These are phyloP conservation scores for Elymnias hypermnestra DNA, from an alignment of 1,140 invertebrate genomes.

Conservation along the genomic window DNA sequence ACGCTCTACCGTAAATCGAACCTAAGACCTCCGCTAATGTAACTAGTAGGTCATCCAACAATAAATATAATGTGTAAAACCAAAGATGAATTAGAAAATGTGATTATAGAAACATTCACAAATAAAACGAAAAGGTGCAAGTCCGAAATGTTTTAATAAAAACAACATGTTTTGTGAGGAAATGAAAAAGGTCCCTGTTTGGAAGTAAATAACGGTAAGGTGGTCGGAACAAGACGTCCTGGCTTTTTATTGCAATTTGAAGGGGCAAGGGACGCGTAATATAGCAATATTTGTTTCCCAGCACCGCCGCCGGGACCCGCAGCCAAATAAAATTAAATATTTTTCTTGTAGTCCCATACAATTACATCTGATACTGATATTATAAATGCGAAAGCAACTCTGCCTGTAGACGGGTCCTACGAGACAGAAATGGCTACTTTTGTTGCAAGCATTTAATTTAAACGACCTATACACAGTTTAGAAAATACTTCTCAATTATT, in stretches of 20 bases:
- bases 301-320: conserved; percentile 2
- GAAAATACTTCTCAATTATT: no score
- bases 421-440: no score
- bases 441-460: no score
- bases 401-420: no score
- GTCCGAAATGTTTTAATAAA: conserved; percentile 49
- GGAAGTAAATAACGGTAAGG: conserved; percentile 35
- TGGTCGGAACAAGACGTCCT: conserved; percentile 37
- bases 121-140: conserved; percentile 30
- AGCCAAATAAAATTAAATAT: conserved; percentile 12
- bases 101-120: no score
- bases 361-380: neutral
- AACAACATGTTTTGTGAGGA: conserved; percentile 52
- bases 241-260: conserved; percentile 48
- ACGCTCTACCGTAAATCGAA: no score
- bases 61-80: no score
- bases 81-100: no score
- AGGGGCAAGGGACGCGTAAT: conserved; percentile 35
- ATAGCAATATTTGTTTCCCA: conserved; percentile 43
- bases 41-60: no score
- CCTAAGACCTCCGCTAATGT: no score
- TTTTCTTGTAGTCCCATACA: conserved; percentile 3
- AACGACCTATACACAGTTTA: no score
- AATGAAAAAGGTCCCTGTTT: conserved; percentile 43
- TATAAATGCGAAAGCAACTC: no score